These are phyloP conservation scores for Lutjanus argentimaculatus DNA, from an alignment of 2,797 vertebrate genomes.

Conservation along the genomic window DNA sequence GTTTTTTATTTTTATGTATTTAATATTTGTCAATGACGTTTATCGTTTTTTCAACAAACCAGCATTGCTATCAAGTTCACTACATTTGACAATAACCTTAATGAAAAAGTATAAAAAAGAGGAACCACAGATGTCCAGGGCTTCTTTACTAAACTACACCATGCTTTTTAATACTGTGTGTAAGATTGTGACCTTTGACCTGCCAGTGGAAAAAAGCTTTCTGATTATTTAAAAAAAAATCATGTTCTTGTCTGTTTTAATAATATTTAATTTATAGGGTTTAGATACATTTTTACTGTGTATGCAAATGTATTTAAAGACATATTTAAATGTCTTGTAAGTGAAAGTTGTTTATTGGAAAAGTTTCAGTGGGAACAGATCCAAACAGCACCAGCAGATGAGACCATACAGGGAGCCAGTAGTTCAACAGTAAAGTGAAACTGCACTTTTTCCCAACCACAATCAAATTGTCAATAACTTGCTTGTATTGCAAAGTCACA, in stretches of 20 bases:
- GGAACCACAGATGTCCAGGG: not conserved
- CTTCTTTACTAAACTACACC: not conserved
- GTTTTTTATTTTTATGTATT: not conserved
- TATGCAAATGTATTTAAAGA: not conserved
- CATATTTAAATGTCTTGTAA: not conserved
- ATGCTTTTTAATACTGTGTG: not conserved
- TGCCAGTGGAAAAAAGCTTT: not conserved
- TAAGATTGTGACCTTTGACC: not conserved
- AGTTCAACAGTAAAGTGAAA: not conserved
- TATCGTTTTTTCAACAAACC: not conserved
- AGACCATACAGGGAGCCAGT: not conserved
- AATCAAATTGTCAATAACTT: conserved; percentile 32
- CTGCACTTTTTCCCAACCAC: conserved; percentile 14
- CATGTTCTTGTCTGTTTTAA: not conserved
- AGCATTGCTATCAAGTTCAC: too few relatives aligned
- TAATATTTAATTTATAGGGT: not conserved
- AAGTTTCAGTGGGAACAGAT: not conserved
- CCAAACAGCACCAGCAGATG: not conserved
- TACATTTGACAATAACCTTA: conserved; percentile 3
- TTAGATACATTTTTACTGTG: not conserved
- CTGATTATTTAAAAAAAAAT: too few relatives aligned
- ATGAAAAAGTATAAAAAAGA: not conserved
- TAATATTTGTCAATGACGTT: not conserved
- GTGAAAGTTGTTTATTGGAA: not conserved
- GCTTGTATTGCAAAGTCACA: conserved; percentile 1